A percentile compares a stretch with the other conserved stretches of the same genome.
phyloP scores from a whole-genome alignment of 2,113 vertebrate genomes.

The Toxostoma redivivum region DNA sequence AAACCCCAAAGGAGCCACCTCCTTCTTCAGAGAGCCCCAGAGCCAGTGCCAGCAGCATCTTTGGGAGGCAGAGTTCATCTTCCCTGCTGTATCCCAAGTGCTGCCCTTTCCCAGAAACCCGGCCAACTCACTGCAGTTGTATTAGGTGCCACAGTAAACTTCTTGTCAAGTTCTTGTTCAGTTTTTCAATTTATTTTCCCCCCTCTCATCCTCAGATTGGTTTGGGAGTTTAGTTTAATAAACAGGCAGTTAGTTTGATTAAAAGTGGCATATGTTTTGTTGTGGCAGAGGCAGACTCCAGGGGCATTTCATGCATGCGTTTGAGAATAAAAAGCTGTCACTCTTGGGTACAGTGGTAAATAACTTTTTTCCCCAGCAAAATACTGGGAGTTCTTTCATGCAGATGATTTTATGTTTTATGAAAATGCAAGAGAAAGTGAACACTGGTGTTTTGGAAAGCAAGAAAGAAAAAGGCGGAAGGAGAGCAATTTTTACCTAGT shows the following conservation, averaged over 20 bases:
- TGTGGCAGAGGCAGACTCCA: not conserved
- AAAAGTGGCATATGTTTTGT: slow-evolving; percentile 2
- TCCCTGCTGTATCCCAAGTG: not conserved
- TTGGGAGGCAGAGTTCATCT: not conserved
- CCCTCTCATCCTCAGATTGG: not conserved
- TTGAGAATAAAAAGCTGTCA: slow-evolving; percentile 17
- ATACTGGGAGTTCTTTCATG: not conserved
- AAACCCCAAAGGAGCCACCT: not conserved
- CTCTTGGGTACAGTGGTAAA: not conserved
- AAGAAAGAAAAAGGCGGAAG: not conserved
- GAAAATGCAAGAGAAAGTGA: not conserved
- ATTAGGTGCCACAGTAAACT: not conserved
- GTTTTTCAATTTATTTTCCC: not conserved
- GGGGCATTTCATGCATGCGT: not conserved
- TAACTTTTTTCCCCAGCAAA: not conserved
- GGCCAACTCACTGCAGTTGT: not conserved
- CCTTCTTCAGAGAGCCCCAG: not conserved
- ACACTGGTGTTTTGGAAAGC: not conserved
- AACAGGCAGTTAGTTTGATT: slow-evolving; percentile 28
- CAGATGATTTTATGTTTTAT: not conserved
- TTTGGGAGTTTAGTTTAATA: slow-evolving; percentile 12
- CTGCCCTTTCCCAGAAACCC: not conserved
- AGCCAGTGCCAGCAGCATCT: not conserved
- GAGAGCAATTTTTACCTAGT: not conserved
- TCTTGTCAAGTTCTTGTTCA: not conserved